Evolutionary conservation across 2,113 vertebrate genomes (phyloP), one percentile per base, ranked within the genome.

Genomic region (Cairina moschata): DNA sequence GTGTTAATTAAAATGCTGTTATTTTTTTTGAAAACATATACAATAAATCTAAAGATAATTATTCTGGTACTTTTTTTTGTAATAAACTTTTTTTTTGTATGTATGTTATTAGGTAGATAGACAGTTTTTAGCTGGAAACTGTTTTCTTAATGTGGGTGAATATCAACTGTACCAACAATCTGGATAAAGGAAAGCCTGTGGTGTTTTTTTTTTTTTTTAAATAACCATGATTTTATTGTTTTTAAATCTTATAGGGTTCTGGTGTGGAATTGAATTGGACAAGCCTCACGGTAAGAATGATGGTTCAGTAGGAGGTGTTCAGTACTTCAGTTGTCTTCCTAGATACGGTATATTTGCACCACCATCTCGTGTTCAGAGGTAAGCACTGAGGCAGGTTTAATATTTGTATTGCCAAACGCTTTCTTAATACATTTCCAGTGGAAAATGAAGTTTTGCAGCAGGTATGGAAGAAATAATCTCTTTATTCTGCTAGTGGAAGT

Each of bases 301-400:
- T 16, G 99, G 99, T 13, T 99, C 99, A 0, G 99, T 99, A 54
- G 98, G 98, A 86, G 99, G 99, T 3, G 97, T 99, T 77, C 98
- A 98, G 88, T 99, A 99, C 96, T 99, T 99, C 95, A 98, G 95
- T 66, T 99, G 99, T 81, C 98, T 98, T 56, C 98, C 98, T 25
- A 99, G 99, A 97, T 98, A 99, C 0, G 99, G 99, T 8, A 98
- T 99, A 84, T 99, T 99, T 94, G 99, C 99, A 56, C 99, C 99
- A 26, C 99, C 99, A 0, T 99, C 99, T 65, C 98, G 99, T 46
- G 99, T 99, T 21, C 99, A 99, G 91, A 99, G 99, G 99, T 99
- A 85, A 98, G 98, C 84, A 44, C 65, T 12, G 40, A 60, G 38
- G 38, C 50, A 54, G 36, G 55, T 58, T 34, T 28, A 7, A 4